phyloP scores from a whole-genome alignment of 2,797 vertebrate genomes.

The Leptodactylus fallax region DNA sequence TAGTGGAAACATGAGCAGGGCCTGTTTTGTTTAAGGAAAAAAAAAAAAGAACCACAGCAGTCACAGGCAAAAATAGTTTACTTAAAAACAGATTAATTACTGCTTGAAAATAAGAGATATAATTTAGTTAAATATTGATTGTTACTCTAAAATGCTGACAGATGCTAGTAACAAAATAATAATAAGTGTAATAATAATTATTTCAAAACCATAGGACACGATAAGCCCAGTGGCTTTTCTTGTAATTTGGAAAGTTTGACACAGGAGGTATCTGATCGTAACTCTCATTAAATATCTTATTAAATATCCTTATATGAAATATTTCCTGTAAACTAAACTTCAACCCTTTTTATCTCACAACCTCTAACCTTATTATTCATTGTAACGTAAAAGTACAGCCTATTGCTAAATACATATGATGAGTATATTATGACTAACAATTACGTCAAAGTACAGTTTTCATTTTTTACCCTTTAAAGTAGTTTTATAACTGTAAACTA shows the following conservation, averaged over 20 bases:
- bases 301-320: not conserved
- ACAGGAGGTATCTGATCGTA: not conserved
- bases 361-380: conserved; percentile 27
- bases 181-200: not conserved
- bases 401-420: conserved; percentile 15
- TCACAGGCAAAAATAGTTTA: too few relatives aligned
- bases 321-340: conserved; percentile 8
- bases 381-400: conserved; percentile 14
- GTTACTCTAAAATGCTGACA: too few relatives aligned
- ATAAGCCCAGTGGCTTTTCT: not conserved
- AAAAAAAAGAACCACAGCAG: too few relatives aligned
- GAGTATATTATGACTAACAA: not conserved
- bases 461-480: not conserved
- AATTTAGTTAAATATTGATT: too few relatives aligned
- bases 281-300: not conserved
- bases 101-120: not conserved
- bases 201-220: not conserved
- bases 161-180: not conserved
- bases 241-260: not conserved
- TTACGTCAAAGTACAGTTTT: not conserved
- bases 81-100: too few relatives aligned
- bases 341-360: conserved; percentile 31
- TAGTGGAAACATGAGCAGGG: too few relatives aligned
- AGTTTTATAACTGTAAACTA: conserved; percentile 1
- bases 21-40: too few relatives aligned